These are phyloP conservation scores for Hypomecis atomaria DNA, from an alignment of 2,888 invertebrate species.

Conservation along the genomic window DNA sequence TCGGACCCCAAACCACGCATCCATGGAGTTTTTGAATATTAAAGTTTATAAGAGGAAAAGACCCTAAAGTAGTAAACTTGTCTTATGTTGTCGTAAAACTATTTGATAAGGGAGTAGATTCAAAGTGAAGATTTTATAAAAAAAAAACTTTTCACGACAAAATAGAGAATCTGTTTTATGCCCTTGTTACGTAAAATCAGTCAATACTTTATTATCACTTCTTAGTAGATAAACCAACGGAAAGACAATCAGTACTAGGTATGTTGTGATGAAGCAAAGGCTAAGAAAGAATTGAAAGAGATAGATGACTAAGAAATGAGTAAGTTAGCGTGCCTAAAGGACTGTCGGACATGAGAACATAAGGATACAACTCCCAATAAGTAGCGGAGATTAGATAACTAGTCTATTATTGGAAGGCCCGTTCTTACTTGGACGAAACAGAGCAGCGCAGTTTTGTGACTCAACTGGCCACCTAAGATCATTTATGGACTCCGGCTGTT, in stretches of 20 bases:
- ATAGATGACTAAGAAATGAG: background rate
- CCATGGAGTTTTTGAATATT: constrained; percentile 13
- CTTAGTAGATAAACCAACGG: no score
- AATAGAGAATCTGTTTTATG: no score
- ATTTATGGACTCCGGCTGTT: constrained; percentile 11
- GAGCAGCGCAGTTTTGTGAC: constrained; percentile 18
- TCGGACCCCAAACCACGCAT: constrained; percentile 14
- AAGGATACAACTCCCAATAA: constrained; percentile 27
- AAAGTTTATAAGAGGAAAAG: constrained; percentile 10
- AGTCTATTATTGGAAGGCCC: constrained; percentile 34
- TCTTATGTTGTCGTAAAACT: background rate
- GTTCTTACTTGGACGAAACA: constrained; percentile 15
- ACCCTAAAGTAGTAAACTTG: background rate
- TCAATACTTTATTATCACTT: no score
- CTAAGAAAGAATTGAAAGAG: background rate
- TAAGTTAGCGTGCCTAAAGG: background rate
- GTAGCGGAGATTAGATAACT: constrained; percentile 37
- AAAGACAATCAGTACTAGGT: no score
- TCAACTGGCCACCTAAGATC: constrained; percentile 17
- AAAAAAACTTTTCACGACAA: no score
- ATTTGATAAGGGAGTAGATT: background rate
- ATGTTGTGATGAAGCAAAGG: background rate
- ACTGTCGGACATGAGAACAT: constrained; percentile 5
- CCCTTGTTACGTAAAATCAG: no score
- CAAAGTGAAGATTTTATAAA: no score